Percentiles rank a stretch among this genome's conserved stretches.
These are phyloP conservation scores for Turritopsis rubra DNA, from an alignment of 30 jellyfish, hydroid and myxozoan species.

Conservation along the genomic window DNA sequence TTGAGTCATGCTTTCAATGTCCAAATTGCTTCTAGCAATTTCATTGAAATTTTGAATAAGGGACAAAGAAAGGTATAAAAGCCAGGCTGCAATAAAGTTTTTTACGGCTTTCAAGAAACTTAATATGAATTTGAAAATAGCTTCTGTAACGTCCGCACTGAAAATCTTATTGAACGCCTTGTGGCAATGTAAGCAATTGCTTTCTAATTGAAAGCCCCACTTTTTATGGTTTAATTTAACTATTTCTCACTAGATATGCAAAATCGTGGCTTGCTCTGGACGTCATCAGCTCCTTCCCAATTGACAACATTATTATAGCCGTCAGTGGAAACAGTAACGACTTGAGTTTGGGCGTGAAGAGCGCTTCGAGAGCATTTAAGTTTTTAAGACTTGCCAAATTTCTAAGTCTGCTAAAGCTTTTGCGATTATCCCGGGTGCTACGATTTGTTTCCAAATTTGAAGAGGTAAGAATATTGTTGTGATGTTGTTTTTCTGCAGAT, in stretches of 20 bases:
- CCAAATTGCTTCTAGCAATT: neutral
- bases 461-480: conserved; percentile 47
- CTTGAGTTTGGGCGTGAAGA: conserved; percentile 52
- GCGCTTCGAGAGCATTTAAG: conserved; percentile 87
- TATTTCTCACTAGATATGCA: conserved; percentile 45
- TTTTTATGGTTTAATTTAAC: too few relatives aligned
- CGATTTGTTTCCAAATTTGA: conserved; percentile 74
- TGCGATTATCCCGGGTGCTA: conserved; percentile 62
- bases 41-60: neutral
- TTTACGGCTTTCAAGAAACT: neutral
- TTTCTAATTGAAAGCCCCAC: too few relatives aligned
- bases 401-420: conserved; percentile 58
- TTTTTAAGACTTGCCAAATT: conserved; percentile 73
- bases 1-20: neutral
- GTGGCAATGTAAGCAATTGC: too few relatives aligned
- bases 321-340: conserved; percentile 60
- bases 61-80: too few relatives aligned
- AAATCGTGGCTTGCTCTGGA: conserved; percentile 83
- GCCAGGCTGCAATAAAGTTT: neutral
- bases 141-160: too few relatives aligned
- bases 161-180: too few relatives aligned
- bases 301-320: conserved; percentile 58
- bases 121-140: too few relatives aligned
- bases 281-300: conserved; percentile 78
- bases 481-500: neutral